Conservation (phyloP, 2,113 vertebrate genomes). For the Amphilophus citrinellus region DNA sequence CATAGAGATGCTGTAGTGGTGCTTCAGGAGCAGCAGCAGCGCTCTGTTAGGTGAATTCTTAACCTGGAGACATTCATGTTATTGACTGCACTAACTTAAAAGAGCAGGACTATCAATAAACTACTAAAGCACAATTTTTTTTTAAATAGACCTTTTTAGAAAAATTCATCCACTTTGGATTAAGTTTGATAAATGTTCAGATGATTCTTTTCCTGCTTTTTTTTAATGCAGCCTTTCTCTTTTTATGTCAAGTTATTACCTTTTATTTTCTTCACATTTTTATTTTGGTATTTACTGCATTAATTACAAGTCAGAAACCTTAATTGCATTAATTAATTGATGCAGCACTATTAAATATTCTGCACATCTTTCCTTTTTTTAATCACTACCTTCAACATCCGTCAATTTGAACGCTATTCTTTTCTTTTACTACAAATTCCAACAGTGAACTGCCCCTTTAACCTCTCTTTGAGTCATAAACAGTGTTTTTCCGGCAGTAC, state of each 20-base stretch:
- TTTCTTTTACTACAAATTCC: background rate
- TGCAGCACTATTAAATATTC: background rate
- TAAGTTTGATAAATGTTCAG: background rate
- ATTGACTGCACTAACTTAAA: background rate
- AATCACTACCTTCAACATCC: constrained; percentile 3
- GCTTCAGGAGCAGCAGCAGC: no score
- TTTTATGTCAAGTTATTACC: constrained; percentile 14
- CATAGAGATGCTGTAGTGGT: no score
- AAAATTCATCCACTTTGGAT: constrained; percentile 4
- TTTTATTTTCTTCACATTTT: background rate
- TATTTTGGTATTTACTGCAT: constrained; percentile 9
- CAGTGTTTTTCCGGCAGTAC: background rate
- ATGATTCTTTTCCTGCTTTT: constrained; percentile 6
- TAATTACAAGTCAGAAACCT: background rate
- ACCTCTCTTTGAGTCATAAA: constrained; percentile 1
- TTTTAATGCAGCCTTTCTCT: background rate
- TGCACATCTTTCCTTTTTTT: background rate
- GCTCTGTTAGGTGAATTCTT: background rate
- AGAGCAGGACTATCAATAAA: background rate
- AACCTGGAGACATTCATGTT: background rate
- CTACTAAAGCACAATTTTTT: background rate
- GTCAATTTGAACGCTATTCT: background rate
- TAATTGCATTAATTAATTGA: background rate
- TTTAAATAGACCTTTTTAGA: constrained; percentile 11
- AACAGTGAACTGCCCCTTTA: background rate